Evolutionary conservation across 2,797 vertebrate genomes (phyloP), one percentile per base, ranked within the genome.

Genomic region (Rhadinocentrus ornatus): DNA sequence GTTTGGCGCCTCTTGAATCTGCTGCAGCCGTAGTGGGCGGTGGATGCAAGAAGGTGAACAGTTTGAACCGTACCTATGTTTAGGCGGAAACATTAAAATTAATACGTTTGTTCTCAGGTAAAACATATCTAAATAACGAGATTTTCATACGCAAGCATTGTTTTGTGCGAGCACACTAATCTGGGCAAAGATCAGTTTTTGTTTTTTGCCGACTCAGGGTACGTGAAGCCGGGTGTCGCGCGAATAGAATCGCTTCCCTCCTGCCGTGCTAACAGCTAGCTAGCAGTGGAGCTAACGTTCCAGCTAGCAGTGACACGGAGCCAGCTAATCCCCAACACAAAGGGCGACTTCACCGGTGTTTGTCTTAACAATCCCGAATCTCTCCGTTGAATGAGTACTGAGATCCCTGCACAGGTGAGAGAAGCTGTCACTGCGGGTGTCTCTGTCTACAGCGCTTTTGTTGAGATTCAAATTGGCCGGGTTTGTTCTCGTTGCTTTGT

Each of bases 1-100:
- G 89, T 95, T 95, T 95, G 93, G 95, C 95, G 95, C 94, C 93
- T 93, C 90, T 92, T 85, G 90, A 86, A 84, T 90, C 87, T 69
- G 81, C 86, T 73, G 89, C 85, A 80, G 84, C 77, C 73, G 88
- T 76, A 82, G 91, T 90, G 91, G 91, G 92, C 88, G 90, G 91
- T 61, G 91, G 90, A 81, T 59, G 81, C 32, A 81, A 86, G 85
- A 81, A 83, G 66, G 74, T 44, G 64, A 86, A 84, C 89, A 74
- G 89, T 93, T 93, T 90, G 92, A 93, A 93, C 90, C 77, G 83
- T 69, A 80, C 77, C 71, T 37, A 71, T 75, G 68, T 62, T 39
- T 64, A 89, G 84, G 86, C 91, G 92, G 92, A 93, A 94, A 94
- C 58, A 82, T 68, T 66, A 16, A 73, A 77, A 55, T 71, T 53